These are phyloP conservation scores for Marronus borbonicus DNA, from an alignment of 2,888 invertebrate species.

Conservation along the genomic window DNA sequence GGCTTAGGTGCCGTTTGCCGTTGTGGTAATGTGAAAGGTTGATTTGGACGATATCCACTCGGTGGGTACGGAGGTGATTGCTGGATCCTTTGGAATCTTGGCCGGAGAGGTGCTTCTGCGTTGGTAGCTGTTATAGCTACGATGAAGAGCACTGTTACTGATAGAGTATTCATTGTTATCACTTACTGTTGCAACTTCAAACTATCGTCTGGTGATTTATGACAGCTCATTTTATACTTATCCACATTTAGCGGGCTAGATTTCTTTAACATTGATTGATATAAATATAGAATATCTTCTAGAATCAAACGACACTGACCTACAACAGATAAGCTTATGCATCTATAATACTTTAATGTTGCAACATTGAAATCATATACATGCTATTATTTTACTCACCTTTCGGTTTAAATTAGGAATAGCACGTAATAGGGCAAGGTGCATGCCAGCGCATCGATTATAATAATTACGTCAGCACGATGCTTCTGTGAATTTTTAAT, in stretches of 20 bases:
- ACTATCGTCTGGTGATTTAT: conserved; percentile 1
- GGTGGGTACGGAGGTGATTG: conserved; percentile 49
- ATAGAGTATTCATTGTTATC: conserved; percentile 12
- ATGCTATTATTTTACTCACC: not conserved
- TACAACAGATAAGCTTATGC: not conserved
- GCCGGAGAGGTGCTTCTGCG: conserved; percentile 31
- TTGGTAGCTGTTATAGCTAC: conserved; percentile 3
- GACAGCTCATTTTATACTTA: conserved; percentile 19
- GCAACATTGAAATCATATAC: not conserved
- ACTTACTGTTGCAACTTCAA: not conserved
- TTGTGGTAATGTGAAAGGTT: conserved; percentile 46
- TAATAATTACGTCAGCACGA: conserved; percentile 3
- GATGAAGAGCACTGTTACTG: not conserved
- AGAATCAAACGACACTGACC: conserved; percentile 34
- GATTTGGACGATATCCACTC: conserved; percentile 53
- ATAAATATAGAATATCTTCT: conserved; percentile 28
- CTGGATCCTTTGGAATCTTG: conserved; percentile 24
- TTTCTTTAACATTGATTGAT: conserved; percentile 34
- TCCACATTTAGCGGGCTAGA: not conserved
- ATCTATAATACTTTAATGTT: not conserved
- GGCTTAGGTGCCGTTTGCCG: conserved; percentile 26
- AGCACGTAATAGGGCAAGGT: conserved; percentile 27
- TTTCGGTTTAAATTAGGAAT: conserved; percentile 1
- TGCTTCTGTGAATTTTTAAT: conserved; percentile 15
- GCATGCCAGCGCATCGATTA: not conserved